These are phyloP conservation scores for Polydrusus tereticollis DNA, from an alignment of 2,888 invertebrate species.

Conservation along the genomic window DNA sequence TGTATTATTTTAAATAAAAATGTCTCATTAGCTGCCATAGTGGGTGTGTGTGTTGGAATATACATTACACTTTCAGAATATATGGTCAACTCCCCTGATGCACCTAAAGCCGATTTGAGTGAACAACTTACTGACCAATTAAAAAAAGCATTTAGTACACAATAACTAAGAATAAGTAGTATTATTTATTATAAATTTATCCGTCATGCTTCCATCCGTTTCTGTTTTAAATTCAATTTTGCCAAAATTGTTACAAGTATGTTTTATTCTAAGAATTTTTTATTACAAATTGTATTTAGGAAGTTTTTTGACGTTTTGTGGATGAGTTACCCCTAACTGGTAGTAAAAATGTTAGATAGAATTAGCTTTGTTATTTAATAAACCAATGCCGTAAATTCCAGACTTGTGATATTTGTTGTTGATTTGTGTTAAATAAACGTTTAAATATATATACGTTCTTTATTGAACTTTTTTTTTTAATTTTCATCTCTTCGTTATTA, in stretches of 20 bases:
- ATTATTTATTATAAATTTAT: neutral
- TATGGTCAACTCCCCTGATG: slow-evolving; percentile 68
- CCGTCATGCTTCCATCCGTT: slow-evolving; percentile 9
- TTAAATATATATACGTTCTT: neutral
- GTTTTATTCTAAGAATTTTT: neutral
- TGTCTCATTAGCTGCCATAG: slow-evolving; percentile 79
- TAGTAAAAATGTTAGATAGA: neutral
- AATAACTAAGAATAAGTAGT: neutral
- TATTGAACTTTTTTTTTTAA: neutral
- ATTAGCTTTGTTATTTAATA: neutral
- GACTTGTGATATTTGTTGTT: slow-evolving; percentile 25
- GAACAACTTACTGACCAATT: slow-evolving; percentile 57
- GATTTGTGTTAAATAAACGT: slow-evolving; percentile 20
- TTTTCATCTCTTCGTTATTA: too few relatives aligned
- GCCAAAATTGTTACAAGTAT: neutral
- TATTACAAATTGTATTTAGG: neutral
- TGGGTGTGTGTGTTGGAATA: slow-evolving; percentile 83
- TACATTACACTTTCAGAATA: slow-evolving; percentile 92
- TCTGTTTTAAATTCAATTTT: neutral
- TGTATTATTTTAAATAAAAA: slow-evolving; percentile 89
- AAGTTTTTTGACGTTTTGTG: too few relatives aligned
- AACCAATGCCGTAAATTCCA: neutral
- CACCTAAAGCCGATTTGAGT: slow-evolving; percentile 59
- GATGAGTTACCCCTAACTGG: too few relatives aligned
- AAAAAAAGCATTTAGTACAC: slow-evolving; percentile 53